Evolutionary conservation across 2,113 vertebrate genomes (phyloP), one percentile per base, ranked within the genome.

Genomic region (Labeo catla): DNA sequence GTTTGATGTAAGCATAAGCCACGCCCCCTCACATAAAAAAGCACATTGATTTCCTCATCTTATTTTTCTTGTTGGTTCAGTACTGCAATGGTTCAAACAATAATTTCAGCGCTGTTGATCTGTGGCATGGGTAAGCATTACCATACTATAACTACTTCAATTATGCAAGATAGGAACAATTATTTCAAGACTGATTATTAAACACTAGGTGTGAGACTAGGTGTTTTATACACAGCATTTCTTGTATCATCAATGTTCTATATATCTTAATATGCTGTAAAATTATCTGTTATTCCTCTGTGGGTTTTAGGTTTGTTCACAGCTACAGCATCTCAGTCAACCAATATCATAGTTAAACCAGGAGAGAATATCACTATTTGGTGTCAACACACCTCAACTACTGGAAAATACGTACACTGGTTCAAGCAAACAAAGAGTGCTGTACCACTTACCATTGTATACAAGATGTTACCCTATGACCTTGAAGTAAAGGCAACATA

Each of bases 1-100:
- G 43, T n/a, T n/a, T 74, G 43, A n/a, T 15, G 11, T 50, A 13
- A 0, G 50, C 28, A 21, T 34, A 77, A 36, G 49, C 49, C 76
- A 77, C 76, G 21, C 76, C 76, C 39, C 49, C 49, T 54, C 47
- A 54, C 50, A 36, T 77, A 54, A 77, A 77, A 77, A 54, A 77
- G 74, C 49, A 34, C 23, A 34, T 9, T 54, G 23, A 52, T 77
- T 77, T 77, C 76, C 74, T 76, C 49, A 15, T 28, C 23, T 34
- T 52, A 76, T 52, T 52, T 13, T 76, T 23, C 28, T 77, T 1
- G 1, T 77, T 11, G 50, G 6, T 34, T 72, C 68, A 45, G 49
- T 54, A 34, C 49, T 6, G 15, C 15, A 7, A 77, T 77, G 76
- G 15, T 36, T 0, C 13, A 34, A 54, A 10, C 54, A 8, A 16